These are phyloP conservation scores for Drosophila ustulata DNA, from an alignment of 2,888 invertebrate species.

Conservation along the genomic window DNA sequence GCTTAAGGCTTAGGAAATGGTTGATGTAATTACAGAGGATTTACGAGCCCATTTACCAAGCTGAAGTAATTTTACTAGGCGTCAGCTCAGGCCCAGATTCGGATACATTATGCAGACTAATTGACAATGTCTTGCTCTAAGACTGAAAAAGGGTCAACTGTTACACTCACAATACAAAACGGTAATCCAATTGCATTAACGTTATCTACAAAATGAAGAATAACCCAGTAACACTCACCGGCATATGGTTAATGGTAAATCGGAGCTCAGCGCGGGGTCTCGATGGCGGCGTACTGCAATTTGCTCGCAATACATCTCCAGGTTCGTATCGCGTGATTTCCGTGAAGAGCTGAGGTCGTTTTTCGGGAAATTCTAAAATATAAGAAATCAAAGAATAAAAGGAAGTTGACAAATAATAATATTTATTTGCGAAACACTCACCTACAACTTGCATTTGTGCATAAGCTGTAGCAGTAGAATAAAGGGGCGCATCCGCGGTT, in stretches of 20 bases:
- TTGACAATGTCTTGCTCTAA: slow-evolving; percentile 9
- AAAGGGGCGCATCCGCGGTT: slow-evolving; percentile 89
- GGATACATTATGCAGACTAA: slow-evolving; percentile 3
- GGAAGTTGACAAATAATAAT: background rate
- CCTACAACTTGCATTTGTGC: slow-evolving; percentile 90
- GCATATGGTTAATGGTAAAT: slow-evolving; percentile 91
- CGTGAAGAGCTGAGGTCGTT: slow-evolving; percentile 89
- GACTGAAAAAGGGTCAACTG: background rate
- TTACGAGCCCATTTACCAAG: slow-evolving; percentile 66
- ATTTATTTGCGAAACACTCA: slow-evolving; percentile 86
- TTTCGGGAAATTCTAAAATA: slow-evolving; percentile 89
- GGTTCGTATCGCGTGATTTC: slow-evolving; percentile 91
- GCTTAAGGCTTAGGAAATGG: slow-evolving; percentile 45
- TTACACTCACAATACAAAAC: slow-evolving; percentile 1
- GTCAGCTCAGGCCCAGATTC: slow-evolving; percentile 5
- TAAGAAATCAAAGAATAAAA: background rate
- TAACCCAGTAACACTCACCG: slow-evolving; percentile 87
- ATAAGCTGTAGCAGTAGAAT: slow-evolving; percentile 88
- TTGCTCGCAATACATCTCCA: slow-evolving; percentile 90
- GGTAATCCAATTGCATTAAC: slow-evolving; percentile 9
- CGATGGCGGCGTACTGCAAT: slow-evolving; percentile 91
- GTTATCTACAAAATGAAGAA: background rate
- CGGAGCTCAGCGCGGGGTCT: slow-evolving; percentile 90
- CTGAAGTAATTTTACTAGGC: slow-evolving; percentile 68
- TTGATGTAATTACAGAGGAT: slow-evolving; percentile 72